Evolutionary conservation across 1,140 invertebrate species (phyloP).

Genomic region (Drosophila kurseongensis): DNA sequence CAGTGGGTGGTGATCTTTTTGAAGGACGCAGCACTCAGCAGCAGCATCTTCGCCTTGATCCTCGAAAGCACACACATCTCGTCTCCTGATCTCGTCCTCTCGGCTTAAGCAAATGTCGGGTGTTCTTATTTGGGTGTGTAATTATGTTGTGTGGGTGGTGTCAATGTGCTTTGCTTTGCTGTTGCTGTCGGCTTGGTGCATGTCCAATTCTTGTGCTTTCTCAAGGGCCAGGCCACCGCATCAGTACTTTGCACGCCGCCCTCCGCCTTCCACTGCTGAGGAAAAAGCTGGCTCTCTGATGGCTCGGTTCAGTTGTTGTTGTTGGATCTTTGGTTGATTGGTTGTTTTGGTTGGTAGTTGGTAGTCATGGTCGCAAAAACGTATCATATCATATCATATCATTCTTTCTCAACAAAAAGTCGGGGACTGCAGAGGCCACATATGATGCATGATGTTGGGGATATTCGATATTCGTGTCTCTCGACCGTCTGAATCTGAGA

Average conservation of each 20-base stretch:
- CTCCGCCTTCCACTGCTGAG: slow-evolving; percentile 37
- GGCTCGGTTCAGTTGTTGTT: slow-evolving; percentile 36
- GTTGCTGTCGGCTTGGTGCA: slow-evolving; percentile 30
- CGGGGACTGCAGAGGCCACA: slow-evolving; percentile 80
- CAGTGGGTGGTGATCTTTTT: slow-evolving; percentile 43
- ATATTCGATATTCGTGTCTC: slow-evolving; percentile 62
- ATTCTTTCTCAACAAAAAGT: slow-evolving; percentile 71
- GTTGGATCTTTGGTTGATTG: slow-evolving; percentile 39
- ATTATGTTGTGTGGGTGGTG: slow-evolving; percentile 22
- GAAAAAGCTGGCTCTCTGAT: slow-evolving; percentile 42
- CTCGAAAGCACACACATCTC: slow-evolving; percentile 34
- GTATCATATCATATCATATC: slow-evolving; percentile 22
- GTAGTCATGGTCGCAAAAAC: slow-evolving; percentile 12
- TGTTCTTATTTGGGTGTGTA: slow-evolving; percentile 32
- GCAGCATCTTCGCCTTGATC: slow-evolving; percentile 38
- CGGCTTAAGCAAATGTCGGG: slow-evolving; percentile 27
- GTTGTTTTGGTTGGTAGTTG: slow-evolving; percentile 37
- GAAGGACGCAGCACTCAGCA: slow-evolving; percentile 65
- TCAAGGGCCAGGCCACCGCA: slow-evolving; percentile 21
- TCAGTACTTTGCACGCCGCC: slow-evolving; percentile 36
- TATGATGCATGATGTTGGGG: slow-evolving; percentile 84
- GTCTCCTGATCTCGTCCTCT: slow-evolving; percentile 30
- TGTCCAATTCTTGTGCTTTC: slow-evolving; percentile 40
- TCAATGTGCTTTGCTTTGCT: slow-evolving; percentile 43
- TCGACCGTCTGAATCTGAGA: slow-evolving; percentile 54